Evolutionary conservation across 2,113 vertebrate genomes (phyloP), one percentile per base, ranked within the genome.

Genomic region (Fulmarus glacialis): DNA sequence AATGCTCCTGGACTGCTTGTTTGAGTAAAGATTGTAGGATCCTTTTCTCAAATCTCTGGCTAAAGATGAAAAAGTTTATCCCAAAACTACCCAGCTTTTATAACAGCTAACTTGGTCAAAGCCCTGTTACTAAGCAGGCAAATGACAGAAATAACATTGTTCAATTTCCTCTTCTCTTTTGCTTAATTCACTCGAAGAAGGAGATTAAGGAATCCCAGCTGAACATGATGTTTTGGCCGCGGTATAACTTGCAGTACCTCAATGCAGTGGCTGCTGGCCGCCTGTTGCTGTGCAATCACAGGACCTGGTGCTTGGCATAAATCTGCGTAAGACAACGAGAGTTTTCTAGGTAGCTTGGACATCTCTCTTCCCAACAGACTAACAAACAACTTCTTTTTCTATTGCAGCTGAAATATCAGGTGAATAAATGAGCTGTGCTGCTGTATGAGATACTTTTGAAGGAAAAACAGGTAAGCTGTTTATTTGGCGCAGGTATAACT

Each of bases 171-270:
- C 4, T 87, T 68, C 26, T 63, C 5, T 74, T 80, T 32, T 34
- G 23, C 30, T 62, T 60, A 34, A 21, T 3, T 32, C 32, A 2
- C 1, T 4, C 6, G 58, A 36, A 66, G 64, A 43, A 43, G 59
- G 50, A 53, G 58, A 29, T 64, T 18, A 36, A 79, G 70, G 40
- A 43, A 21, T 66, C 34, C 15, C 50, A 52, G 32, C 14, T 19
- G 48, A 74, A 62, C 12, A 2, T 3, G 8, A 8, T 0, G 0
- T n/a, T 55, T 63, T 59, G 58, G 32, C 29, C 0, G 0, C 48
- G 6, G 40, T 14, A 29, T 64, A 13, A 22, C 80, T 63, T 18
- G 24, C 2, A 10, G 74, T 26, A 27, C 19, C 58, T 71, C 3
- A 6, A 3, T 14, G 60, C 7, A 3, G 2, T 50, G 59, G 47